Base-by-base conservation (phyloP, 2,797 vertebrate genomes). In the Centroberyx gerrardi region DNA sequence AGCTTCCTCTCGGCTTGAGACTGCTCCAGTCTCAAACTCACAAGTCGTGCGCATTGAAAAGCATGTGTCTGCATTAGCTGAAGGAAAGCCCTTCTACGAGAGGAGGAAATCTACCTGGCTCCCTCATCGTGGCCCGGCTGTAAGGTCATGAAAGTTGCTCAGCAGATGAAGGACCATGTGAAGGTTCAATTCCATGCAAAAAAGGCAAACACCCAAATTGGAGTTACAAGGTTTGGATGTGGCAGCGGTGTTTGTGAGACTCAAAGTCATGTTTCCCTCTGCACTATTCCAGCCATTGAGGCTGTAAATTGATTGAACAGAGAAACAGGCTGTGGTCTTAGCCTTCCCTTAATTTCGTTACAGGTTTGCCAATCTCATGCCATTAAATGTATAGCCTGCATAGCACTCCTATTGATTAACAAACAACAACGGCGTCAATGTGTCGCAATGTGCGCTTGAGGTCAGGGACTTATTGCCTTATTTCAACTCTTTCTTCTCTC, bases 371-470 rank as follows among this genome's bases (percentile, higher is more conserved):
- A 92, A 87, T 90, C 84, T 83, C 78, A 81, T 85, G 86, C 76
- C 85, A 91, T 93, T 92, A 92, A 92, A 92, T 36, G 87, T 91
- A 90, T 80, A 90, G 90, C 89, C 87, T 80, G 87, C 80, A 91
- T 89, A 82, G 86, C 77, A 87, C 85, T 89, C 82, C 82, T 89
- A 93, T 93, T 90, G 91, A 94, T 93, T 85, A 92, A 87, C 90
- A 89, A 93, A 93, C 90, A 90, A 92, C 90, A 89, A 93, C 75
- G 66, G 76, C 82, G 84, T 92, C 92, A 91, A 90, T 94, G 92
- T 92, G 90, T 92, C 76, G 78, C 92, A 93, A 88, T 92, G 87
- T 90, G 89, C 86, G 86, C 86, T 93, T 80, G 88, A 93, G 92
- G 93, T 93, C 92, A 91, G 87, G 86, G 91, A 93, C 90, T 90